phyloP scores from a whole-genome alignment of 2,797 vertebrate genomes.

The Catharus ustulatus region DNA sequence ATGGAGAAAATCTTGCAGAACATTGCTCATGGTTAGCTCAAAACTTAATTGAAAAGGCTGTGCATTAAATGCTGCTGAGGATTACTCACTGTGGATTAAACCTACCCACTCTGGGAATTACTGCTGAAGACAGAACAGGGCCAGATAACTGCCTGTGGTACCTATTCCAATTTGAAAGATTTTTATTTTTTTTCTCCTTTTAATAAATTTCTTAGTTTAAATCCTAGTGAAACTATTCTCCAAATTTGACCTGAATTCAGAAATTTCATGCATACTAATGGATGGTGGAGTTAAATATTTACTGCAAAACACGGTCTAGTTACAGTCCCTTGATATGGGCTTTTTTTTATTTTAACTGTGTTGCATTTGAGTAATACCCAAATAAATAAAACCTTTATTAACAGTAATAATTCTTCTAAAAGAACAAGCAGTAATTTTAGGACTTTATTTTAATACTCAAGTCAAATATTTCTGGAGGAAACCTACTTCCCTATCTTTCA shows the following conservation, averaged over 20 bases:
- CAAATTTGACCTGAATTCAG: neutral
- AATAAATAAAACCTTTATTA: neutral
- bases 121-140: neutral
- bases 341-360: neutral
- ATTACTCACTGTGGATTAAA: neutral
- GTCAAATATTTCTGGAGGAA: neutral
- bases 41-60: conserved; percentile 11
- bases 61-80: neutral
- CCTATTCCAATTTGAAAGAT: neutral
- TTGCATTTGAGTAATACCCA: neutral
- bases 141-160: neutral
- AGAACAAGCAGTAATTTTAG: neutral
- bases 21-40: neutral
- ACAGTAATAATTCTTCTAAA: neutral
- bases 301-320: neutral
- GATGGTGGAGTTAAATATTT: neutral
- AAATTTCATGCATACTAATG: neutral
- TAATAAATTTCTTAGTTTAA: neutral
- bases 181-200: rapidly evolving
- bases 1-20: neutral
- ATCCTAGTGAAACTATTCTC: neutral
- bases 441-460: neutral
- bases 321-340: neutral
- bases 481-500: neutral
- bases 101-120: neutral